A percentile compares a stretch with the other conserved stretches of the same genome.
Conservation (phyloP, 1,140 invertebrate species). For the Aphis craccivora region DNA sequence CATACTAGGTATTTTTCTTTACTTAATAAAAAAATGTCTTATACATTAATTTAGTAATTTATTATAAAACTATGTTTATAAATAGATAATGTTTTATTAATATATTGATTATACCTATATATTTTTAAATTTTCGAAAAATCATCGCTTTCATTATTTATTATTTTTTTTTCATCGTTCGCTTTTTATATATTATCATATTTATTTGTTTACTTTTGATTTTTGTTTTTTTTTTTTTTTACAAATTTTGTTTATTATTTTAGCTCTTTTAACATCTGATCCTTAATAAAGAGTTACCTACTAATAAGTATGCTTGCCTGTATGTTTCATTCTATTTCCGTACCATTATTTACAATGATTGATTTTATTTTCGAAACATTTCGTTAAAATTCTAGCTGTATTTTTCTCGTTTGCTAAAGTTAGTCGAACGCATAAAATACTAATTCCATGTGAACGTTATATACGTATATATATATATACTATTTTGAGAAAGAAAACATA, state of each 20-base stretch:
- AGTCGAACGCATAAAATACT: neutral
- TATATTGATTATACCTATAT: neutral
- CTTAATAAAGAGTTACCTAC: neutral
- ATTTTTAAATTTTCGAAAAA: neutral
- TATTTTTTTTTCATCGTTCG: no score
- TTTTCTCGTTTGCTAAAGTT: neutral
- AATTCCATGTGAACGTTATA: neutral
- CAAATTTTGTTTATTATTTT: neutral
- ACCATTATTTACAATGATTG: neutral
- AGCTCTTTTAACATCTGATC: neutral
- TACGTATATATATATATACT: neutral
- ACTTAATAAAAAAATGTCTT: neutral
- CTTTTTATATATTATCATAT: neutral
- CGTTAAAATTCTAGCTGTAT: neutral
- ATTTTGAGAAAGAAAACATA: neutral
- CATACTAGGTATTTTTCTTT: neutral
- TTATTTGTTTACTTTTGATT: neutral
- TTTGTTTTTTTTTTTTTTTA: neutral
- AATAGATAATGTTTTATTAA: neutral
- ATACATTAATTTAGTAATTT: neutral
- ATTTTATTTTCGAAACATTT: slow-evolving; percentile 12
- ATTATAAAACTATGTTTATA: neutral
- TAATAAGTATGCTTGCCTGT: neutral
- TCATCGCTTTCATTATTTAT: no score
- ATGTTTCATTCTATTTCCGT: neutral